A percentile compares a stretch with the other conserved stretches of the same genome.
phyloP scores from a whole-genome alignment of 2,113 vertebrate genomes.

The Agapornis roseicollis region DNA sequence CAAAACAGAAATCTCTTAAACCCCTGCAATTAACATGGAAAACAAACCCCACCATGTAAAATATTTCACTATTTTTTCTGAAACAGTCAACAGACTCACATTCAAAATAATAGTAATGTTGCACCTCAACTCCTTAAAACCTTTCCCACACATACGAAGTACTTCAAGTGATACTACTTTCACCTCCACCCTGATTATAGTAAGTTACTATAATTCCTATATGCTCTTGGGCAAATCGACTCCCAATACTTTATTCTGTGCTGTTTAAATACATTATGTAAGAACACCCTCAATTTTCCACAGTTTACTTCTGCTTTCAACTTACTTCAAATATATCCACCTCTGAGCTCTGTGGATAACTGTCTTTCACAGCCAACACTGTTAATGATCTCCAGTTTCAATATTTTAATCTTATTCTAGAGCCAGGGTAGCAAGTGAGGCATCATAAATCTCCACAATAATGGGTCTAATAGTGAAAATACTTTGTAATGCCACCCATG shows the following conservation, averaged over 20 bases:
- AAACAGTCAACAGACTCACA: neutral
- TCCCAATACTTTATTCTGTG: neutral
- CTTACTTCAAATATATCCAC: neutral
- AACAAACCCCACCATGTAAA: neutral
- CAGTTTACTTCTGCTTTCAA: neutral
- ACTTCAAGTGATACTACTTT: neutral
- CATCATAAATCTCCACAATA: neutral
- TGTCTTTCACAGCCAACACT: neutral
- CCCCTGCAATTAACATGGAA: neutral
- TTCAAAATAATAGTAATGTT: neutral
- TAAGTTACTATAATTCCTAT: neutral
- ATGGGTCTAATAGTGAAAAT: neutral
- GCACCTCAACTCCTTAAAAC: neutral
- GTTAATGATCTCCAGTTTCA: neutral
- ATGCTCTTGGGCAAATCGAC: neutral
- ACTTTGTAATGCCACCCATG: neutral
- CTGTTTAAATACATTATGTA: neutral
- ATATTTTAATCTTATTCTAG: neutral
- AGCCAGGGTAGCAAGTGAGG: neutral
- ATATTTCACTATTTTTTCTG: neutral
- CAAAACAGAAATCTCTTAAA: neutral
- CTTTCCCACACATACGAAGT: neutral
- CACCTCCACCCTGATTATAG: accelerated
- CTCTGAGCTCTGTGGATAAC: neutral
- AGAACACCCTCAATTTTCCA: neutral